Percentiles rank a stretch among this genome's conserved stretches.
These are phyloP conservation scores for Cenopis cana DNA, from an alignment of 2,888 invertebrate species.

Conservation along the genomic window DNA sequence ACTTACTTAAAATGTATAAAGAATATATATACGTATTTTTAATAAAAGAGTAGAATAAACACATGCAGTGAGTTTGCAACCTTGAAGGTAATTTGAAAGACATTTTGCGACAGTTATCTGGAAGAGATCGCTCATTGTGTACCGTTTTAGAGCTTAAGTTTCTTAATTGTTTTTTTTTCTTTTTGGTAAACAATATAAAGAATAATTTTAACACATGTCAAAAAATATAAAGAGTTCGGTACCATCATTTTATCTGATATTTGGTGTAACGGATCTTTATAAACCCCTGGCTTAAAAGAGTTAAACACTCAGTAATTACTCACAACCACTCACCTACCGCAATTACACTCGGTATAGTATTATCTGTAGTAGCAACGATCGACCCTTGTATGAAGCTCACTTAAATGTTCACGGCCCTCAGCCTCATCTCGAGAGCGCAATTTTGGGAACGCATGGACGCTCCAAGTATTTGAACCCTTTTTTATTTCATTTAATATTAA, in stretches of 20 bases:
- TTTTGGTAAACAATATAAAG: too few relatives aligned
- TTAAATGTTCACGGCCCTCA: conserved; percentile 16
- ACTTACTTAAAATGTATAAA: too few relatives aligned
- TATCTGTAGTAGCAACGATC: conserved; percentile 12
- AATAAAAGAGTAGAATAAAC: too few relatives aligned
- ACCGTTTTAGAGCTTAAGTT: too few relatives aligned
- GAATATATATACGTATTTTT: too few relatives aligned
- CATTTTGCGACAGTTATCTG: background rate
- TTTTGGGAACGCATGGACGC: conserved; percentile 16
- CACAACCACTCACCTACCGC: conserved; percentile 4
- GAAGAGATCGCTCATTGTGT: too few relatives aligned
- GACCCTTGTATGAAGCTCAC: conserved; percentile 3
- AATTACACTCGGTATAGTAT: background rate
- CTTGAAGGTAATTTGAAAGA: background rate
- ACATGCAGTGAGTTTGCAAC: background rate
- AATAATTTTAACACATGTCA: too few relatives aligned
- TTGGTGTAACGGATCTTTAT: too few relatives aligned
- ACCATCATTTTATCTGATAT: too few relatives aligned
- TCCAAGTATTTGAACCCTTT: conserved; percentile 9
- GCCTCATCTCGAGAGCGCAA: conserved; percentile 11
- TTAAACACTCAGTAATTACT: background rate
- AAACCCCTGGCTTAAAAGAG: background rate
- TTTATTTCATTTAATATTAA: background rate
- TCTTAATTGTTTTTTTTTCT: too few relatives aligned
- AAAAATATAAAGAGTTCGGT: too few relatives aligned